Percentiles rank a stretch among this genome's conserved stretches.
Conservation (phyloP, 2,797 vertebrate genomes). For the Neosilurus mollespiculum region DNA sequence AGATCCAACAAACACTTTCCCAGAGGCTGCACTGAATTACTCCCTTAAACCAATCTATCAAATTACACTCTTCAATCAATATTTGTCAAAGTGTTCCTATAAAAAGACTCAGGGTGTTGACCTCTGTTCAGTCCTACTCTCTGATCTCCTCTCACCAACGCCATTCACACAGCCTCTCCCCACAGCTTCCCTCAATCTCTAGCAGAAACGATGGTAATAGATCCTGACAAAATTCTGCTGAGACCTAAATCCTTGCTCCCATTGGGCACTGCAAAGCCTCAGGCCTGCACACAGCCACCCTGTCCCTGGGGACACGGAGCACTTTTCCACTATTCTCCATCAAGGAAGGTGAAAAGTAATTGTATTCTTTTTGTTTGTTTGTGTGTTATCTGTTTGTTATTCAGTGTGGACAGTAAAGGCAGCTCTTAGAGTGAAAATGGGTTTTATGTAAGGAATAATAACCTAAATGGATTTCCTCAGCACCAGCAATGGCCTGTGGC, state of each 20-base stretch:
- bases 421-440: conserved; percentile 75
- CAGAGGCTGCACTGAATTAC: conserved; percentile 60
- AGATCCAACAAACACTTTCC: conserved; percentile 10
- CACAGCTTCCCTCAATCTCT: conserved; percentile 29
- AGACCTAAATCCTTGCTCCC: conserved; percentile 3
- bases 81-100: conserved; percentile 64
- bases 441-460: conserved; percentile 79
- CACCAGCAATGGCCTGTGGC: conserved; percentile 67
- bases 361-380: conserved; percentile 67
- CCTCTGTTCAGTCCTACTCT: conserved; percentile 50
- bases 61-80: conserved; percentile 66
- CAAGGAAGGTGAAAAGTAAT: conserved; percentile 47
- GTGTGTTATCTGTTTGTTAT: conserved; percentile 76
- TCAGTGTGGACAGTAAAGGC: conserved; percentile 69
- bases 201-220: conserved; percentile 16
- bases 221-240: conserved; percentile 13
- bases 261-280: conserved; percentile 12
- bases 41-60: conserved; percentile 65
- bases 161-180: conserved; percentile 15
- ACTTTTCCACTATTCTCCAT: conserved; percentile 22
- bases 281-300: conserved; percentile 6
- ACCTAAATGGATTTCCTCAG: conserved; percentile 76
- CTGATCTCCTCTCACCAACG: conserved; percentile 20
- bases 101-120: conserved; percentile 60
- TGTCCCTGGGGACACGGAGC: conserved; percentile 26